Base-by-base conservation (phyloP, 2,888 invertebrate genomes). In the Spisula subtruncata region DNA sequence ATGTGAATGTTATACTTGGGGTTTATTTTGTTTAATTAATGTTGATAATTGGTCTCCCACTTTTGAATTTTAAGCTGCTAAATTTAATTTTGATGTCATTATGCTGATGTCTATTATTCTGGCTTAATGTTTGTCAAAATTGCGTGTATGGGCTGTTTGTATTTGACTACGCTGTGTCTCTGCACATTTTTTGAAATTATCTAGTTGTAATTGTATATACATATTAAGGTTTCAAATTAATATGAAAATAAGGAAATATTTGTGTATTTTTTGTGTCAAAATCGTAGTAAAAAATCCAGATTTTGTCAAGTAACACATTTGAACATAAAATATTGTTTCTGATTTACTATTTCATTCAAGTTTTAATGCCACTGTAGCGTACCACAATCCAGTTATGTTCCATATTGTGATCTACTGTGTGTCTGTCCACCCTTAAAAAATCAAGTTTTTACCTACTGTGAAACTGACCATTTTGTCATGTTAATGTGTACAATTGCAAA, bases 161-260 rank as follows among this genome's bases (percentile, higher is more conserved):
- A 25, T 66, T 25, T 66, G 60, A 25, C 60, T 51, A 60, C n/a
- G 18, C 60, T 66, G 60, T 66, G 60, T 66, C 60, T 66, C 60
- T 10, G 60, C 60, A 66, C 60, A 66, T 66, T 66, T 60, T 66
- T 66, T 51, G 51, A 51, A 51, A 1, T 51, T 16, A 51, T 51
- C 51, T 16, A 51, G 5, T 51, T 25, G 25, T 25, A 66, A 10
- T 60, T 16, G 0, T 25, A 66, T n/a, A 41, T 41, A 41, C 41
- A 41, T 8, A 25, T 25, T n/a, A 25, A 66, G 51, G 60, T 66
- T 25, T 6, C 25, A 66, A 1, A 20, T 66, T 5, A 25, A 66
- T 8, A 66, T n/a, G 25, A 25, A 66, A 12, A n/a, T 66, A 25
- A 66, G 56, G 56, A 66, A 66, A 66, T 25, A 66, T 66, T 25